phyloP scores from a whole-genome alignment of 2,888 invertebrate species.

The Orthonychiurus folsomi region DNA sequence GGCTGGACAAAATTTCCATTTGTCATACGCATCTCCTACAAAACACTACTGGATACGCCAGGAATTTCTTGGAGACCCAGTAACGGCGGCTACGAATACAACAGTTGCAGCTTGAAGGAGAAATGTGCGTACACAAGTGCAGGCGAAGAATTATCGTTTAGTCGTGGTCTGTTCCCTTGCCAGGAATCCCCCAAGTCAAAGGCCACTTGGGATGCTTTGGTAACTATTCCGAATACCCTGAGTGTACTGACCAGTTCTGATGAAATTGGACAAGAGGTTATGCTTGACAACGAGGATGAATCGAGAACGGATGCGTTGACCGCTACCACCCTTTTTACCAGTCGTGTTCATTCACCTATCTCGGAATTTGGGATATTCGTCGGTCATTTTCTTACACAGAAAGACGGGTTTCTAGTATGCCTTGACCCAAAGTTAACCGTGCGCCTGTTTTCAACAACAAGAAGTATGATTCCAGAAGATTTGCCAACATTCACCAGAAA shows the following conservation, averaged over 20 bases:
- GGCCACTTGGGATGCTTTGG: constrained; percentile 45
- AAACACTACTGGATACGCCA: constrained; percentile 28
- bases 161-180: constrained; percentile 46
- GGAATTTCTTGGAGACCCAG: constrained; percentile 37
- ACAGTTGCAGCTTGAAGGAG: background rate
- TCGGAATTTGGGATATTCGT: constrained; percentile 45
- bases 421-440: background rate
- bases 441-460: constrained; percentile 27
- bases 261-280: background rate
- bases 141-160: constrained; percentile 45
- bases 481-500: constrained; percentile 37
- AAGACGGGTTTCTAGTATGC: constrained; percentile 3
- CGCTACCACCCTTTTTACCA: constrained; percentile 11
- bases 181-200: constrained; percentile 46
- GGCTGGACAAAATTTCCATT: constrained; percentile 27
- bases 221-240: constrained; percentile 37
- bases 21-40: constrained; percentile 38
- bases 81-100: constrained; percentile 10
- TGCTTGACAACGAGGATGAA: constrained; percentile 31
- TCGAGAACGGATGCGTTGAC: too few species aligned
- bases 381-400: constrained; percentile 42
- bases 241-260: constrained; percentile 43
- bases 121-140: constrained; percentile 43
- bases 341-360: constrained; percentile 42
- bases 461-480: background rate